Percentiles rank a stretch among this genome's conserved stretches.
phyloP scores from a whole-genome alignment of 2,888 invertebrate genomes.

The Scaptomyza caliginosa region DNA sequence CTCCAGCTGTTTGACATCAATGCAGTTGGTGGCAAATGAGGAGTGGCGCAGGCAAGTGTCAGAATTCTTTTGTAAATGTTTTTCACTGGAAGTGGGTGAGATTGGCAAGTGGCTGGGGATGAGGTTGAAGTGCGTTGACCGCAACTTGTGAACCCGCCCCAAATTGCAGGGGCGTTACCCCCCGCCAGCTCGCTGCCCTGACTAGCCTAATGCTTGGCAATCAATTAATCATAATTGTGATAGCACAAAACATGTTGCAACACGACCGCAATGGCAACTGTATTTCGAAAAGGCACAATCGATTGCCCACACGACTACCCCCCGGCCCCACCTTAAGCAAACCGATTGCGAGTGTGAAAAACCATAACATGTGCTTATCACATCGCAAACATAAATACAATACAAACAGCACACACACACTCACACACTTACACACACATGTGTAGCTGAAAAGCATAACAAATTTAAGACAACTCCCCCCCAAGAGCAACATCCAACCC shows the following conservation, averaged over 20 bases:
- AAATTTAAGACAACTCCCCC: conserved; percentile 63
- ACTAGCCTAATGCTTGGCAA: conserved; percentile 46
- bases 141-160: conserved; percentile 42
- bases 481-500: neutral
- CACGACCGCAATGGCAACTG: conserved; percentile 61
- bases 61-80: conserved; percentile 44
- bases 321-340: neutral
- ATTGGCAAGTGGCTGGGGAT: neutral
- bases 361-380: conserved; percentile 77
- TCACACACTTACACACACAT: conserved; percentile 29
- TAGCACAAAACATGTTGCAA: conserved; percentile 72
- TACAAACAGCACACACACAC: conserved; percentile 20
- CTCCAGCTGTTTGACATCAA: conserved; percentile 67
- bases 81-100: conserved; percentile 26
- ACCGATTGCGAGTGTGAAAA: conserved; percentile 65
- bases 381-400: conserved; percentile 55
- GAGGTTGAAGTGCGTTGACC: conserved; percentile 45
- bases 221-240: conserved; percentile 76
- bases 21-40: conserved; percentile 13
- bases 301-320: conserved; percentile 40
- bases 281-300: conserved; percentile 57
- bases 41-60: conserved; percentile 21
- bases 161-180: conserved; percentile 68
- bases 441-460: conserved; percentile 74
- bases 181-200: conserved; percentile 5